Evolutionary conservation across 2,888 invertebrate genomes (phyloP).

Genomic region (Lymantria dispar): DNA sequence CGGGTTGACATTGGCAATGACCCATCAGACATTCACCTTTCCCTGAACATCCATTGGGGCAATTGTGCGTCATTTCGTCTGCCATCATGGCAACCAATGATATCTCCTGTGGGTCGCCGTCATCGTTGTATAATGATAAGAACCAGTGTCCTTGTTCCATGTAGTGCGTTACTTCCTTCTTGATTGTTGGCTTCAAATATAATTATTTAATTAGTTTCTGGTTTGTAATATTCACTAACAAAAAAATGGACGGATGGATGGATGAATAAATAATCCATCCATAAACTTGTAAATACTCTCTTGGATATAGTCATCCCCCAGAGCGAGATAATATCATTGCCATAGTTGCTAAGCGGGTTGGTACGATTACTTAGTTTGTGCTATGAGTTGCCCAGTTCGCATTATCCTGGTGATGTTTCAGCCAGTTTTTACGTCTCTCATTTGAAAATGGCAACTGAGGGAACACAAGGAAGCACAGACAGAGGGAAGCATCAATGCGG

Average conservation of each 20-base stretch:
- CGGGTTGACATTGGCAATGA: constrained; percentile 97
- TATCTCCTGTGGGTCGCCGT: constrained; percentile 94
- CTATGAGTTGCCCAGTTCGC: background rate
- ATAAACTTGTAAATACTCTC: too few relatives aligned
- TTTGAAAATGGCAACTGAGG: too few relatives aligned
- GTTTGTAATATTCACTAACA: background rate
- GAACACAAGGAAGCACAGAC: too few relatives aligned
- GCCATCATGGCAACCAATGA: constrained; percentile 92
- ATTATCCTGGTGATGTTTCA: too few relatives aligned
- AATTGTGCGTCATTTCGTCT: constrained; percentile 96
- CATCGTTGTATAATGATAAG: constrained; percentile 97
- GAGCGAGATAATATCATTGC: too few relatives aligned
- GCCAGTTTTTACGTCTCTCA: too few relatives aligned
- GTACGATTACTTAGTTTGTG: background rate
- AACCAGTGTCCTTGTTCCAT: constrained; percentile 99
- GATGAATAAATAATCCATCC: background rate
- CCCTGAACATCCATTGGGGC: constrained; percentile 97
- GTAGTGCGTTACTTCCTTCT: constrained; percentile 96
- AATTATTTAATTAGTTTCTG: background rate
- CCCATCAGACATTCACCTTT: constrained; percentile 98
- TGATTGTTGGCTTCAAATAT: constrained; percentile 87
- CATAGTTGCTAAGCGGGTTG: too few relatives aligned
- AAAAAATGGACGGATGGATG: too few relatives aligned
- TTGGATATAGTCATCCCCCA: too few relatives aligned
- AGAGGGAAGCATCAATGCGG: too few relatives aligned